Base-by-base conservation (phyloP, 2,888 invertebrate genomes). In the Volucella bombylans region DNA sequence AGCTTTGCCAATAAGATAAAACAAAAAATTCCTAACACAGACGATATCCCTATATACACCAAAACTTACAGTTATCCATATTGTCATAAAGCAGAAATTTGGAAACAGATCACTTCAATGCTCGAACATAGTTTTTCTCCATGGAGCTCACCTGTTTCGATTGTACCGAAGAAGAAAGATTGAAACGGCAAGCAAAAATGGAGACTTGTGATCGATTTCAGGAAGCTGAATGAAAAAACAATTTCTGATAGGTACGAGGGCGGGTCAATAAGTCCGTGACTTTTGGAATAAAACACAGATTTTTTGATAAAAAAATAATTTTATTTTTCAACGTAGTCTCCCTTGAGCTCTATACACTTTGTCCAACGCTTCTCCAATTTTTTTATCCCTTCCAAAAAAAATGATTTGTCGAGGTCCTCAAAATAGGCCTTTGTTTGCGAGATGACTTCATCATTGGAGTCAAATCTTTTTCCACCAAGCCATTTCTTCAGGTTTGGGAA, bases 1-100 rank as follows among this genome's bases (percentile, higher is more conserved):
- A 64, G 41, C 18, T 71, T 76, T 11, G 38, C 68, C 1, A 67
- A 54, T 18, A 41, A 79, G 39, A 61, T 79, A 14, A 72, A 59
- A 68, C 80, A 76, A 12, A 52, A 11, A 2, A 59, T 71, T 9
- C 15, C 8, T 3, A 71, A 59, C 6, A 59, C 71, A 47, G 59
- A 71, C 23, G 49, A 71, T 9, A 1, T 52, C 8, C 59, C 61
- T 2, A 50, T 71, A 14, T 61, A 41, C 8, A 71, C 50, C 11
- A 57, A 59, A 38, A 31, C 62, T 1, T 72, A 62, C 43, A 12
- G 71, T 10, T 72, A 72, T 23, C 54, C 62, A 8, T 71, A 71
- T 38, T 59, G 38, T 23, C 71, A 72, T 11, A 72, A 72, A 38
- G 43, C 52, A 23, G 52, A 72, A 89, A 31, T 72, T 14, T 50